Conservation (phyloP, 1,140 invertebrate genomes). For the Ostrea denselamellosa region DNA sequence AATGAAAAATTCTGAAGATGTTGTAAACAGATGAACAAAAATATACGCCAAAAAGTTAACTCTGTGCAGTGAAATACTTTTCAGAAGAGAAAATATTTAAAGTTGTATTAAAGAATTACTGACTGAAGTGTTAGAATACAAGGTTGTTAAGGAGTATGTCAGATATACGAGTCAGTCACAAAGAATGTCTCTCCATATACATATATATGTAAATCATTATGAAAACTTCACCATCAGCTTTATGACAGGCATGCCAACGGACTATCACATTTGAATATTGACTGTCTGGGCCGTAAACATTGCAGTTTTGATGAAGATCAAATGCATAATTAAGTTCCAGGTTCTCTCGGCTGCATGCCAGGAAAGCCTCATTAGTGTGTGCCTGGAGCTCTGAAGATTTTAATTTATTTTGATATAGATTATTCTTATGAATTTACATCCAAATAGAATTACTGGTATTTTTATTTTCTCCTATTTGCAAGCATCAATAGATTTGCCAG, state of each 20-base stretch:
- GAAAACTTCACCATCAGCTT: background rate
- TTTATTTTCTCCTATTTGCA: background rate
- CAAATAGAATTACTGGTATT: background rate
- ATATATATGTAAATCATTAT: slow-evolving; percentile 9
- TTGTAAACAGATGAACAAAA: too few relatives aligned
- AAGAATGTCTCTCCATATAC: background rate
- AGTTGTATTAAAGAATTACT: too few relatives aligned
- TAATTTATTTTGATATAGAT: background rate
- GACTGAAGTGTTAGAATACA: too few relatives aligned
- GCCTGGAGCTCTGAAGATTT: background rate
- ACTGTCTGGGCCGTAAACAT: background rate
- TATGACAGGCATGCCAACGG: slow-evolving; percentile 4
- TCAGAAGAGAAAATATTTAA: too few relatives aligned
- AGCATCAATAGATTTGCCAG: background rate
- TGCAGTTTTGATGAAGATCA: slow-evolving; percentile 33
- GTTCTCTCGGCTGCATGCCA: background rate
- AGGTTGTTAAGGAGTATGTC: too few relatives aligned
- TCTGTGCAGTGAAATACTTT: too few relatives aligned
- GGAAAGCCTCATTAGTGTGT: background rate
- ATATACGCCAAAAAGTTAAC: too few relatives aligned
- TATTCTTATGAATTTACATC: slow-evolving; percentile 14
- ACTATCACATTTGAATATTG: background rate
- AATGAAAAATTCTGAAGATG: too few relatives aligned
- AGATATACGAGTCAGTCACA: too few relatives aligned
- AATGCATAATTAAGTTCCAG: slow-evolving; percentile 20